Base-by-base conservation (phyloP, 2,113 vertebrate genomes). In the Tupaia tana region DNA sequence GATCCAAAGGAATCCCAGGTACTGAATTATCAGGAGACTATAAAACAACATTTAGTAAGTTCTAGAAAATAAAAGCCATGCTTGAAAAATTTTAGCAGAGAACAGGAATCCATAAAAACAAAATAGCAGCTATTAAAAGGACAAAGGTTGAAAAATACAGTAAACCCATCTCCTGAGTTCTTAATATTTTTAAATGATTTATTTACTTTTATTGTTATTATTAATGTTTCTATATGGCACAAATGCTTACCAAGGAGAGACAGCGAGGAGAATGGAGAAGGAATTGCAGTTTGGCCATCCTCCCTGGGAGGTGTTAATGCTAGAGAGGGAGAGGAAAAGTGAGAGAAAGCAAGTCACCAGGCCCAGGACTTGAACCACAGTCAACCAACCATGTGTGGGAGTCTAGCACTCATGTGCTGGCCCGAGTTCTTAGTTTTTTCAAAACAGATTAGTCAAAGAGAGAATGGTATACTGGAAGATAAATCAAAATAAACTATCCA, bases 401-500 rank as follows among this genome's bases (percentile, higher is more conserved):
- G 43, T 43, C 43, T 43, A 43, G 43, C 43, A 43, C 43, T 6
- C 43, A 43, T 43, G 43, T 43, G 43, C 43, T 43, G 43, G 43
- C 43, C 43, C 43, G 43, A 43, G 43, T 43, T 43, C 43, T 43
- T 43, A 43, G 43, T 43, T 43, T 43, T 43, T 43, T 43, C 43
- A 43, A 86, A 2, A 8, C 58, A 91, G 2, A 93, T 31, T 52
- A 81, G 78, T 77, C 77, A 70, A 64, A 93, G 52, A 85, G 66
- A 88, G 2, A 89, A 86, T 2, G 18, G 80, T 69, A 78, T 69
- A 81, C 20, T 73, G 9, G 19, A 78, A 87, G 15, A 89, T 2
- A 64, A 43, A 12, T 86, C 69, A 93, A 93, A 91, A 86, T 84
- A 91, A 91, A 75, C 61, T 67, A 77, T 20, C 27, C 54, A 71